Conservation (phyloP, 2,888 invertebrate genomes). For the Helleia helle region DNA sequence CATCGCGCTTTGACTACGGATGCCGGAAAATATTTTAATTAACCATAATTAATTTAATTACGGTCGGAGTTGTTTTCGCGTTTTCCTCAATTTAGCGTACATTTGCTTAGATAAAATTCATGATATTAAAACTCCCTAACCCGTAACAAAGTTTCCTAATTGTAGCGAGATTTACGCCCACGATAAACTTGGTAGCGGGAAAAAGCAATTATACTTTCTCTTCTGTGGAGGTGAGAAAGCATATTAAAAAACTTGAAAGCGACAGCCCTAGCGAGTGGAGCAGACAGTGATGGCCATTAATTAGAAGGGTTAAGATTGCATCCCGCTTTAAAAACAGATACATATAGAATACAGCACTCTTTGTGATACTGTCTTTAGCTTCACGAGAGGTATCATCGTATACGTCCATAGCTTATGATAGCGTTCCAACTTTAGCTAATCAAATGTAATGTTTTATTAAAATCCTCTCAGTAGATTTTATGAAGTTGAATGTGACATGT, state of each 20-base stretch:
- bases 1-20: too few species aligned
- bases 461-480: too few species aligned
- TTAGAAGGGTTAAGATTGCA: slow-evolving; percentile 61
- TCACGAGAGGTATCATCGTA: too few species aligned
- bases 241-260: slow-evolving; percentile 72
- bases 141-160: slow-evolving; percentile 36
- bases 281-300: slow-evolving; percentile 73
- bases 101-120: background rate
- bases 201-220: slow-evolving; percentile 67
- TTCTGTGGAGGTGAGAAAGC: slow-evolving; percentile 69
- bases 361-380: too few species aligned
- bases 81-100: too few species aligned
- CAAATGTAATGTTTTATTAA: too few species aligned
- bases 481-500: too few species aligned
- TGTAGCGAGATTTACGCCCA: slow-evolving; percentile 49
- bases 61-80: too few species aligned
- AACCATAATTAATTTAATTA: too few species aligned
- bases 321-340: background rate
- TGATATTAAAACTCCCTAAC: slow-evolving; percentile 17
- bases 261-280: slow-evolving; percentile 61
- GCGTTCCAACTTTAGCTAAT: too few species aligned
- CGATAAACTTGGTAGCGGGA: slow-evolving; percentile 47
- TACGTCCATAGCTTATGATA: too few species aligned
- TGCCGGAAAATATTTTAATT: background rate
- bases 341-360: too few species aligned